Evolutionary conservation across 2,888 invertebrate genomes (phyloP).

Genomic region (Pinctada fucata): DNA sequence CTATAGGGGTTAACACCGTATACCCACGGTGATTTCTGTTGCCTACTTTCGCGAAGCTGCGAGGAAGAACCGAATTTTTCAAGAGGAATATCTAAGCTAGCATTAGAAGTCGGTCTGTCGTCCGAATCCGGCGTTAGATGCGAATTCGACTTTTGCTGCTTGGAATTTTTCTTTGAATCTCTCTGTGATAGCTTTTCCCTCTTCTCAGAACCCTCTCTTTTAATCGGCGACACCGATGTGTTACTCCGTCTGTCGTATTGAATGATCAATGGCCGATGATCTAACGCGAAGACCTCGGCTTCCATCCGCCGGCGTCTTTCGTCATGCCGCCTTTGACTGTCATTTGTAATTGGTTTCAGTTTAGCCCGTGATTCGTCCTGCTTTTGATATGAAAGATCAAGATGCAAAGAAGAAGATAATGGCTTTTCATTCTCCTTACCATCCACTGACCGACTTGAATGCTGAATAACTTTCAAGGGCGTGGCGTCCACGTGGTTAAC

Average conservation of each 20-base stretch:
- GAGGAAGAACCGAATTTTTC: conserved; percentile 38
- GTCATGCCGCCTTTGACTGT: neutral
- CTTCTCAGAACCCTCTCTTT: neutral
- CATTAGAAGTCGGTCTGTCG: conserved; percentile 17
- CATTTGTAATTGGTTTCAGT: neutral
- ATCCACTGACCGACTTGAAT: neutral
- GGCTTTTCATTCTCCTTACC: neutral
- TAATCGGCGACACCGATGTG: neutral
- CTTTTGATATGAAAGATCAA: neutral
- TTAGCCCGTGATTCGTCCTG: neutral
- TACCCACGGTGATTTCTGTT: conserved; percentile 1
- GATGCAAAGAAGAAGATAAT: neutral
- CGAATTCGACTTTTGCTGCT: neutral
- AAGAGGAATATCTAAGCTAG: conserved; percentile 35
- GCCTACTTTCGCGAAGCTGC: conserved; percentile 11
- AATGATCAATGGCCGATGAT: neutral
- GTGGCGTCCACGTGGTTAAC: neutral
- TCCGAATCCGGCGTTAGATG: neutral
- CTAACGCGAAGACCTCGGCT: neutral
- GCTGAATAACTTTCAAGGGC: neutral
- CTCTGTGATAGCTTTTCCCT: neutral
- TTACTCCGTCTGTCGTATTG: neutral
- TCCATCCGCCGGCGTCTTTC: neutral
- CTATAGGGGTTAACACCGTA: conserved; percentile 35
- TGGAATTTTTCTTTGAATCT: neutral